Percentiles rank a stretch among this genome's conserved stretches.
phyloP scores from a whole-genome alignment of 2,113 vertebrate species.

The Amazona guildingii region DNA sequence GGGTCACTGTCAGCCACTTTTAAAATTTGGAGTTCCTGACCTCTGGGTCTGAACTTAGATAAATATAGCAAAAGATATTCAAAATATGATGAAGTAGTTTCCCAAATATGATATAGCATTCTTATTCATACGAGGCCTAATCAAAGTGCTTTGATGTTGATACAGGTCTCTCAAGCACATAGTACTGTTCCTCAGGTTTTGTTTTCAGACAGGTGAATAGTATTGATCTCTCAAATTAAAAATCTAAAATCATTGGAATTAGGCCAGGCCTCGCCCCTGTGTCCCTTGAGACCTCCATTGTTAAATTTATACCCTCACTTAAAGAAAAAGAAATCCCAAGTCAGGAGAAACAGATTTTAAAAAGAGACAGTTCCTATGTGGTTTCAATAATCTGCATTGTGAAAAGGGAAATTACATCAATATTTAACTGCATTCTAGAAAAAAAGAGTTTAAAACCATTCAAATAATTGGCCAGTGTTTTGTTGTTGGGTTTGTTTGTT shows the following conservation, averaged over 20 bases:
- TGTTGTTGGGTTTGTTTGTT: background rate
- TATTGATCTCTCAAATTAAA: background rate
- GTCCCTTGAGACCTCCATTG: background rate
- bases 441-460: background rate
- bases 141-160: background rate
- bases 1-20: background rate
- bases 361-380: background rate
- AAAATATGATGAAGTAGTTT: background rate
- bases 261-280: background rate
- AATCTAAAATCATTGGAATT: background rate
- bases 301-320: background rate
- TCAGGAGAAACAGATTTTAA: background rate
- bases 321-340: background rate
- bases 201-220: background rate
- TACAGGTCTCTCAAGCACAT: background rate
- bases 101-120: background rate
- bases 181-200: background rate
- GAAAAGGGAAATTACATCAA: background rate
- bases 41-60: background rate
- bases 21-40: background rate
- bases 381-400: background rate
- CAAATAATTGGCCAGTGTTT: background rate
- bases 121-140: background rate
- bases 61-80: background rate
- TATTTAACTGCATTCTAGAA: background rate